Percentiles rank a stretch among this genome's conserved stretches.
Conservation (phyloP, 2,797 vertebrate species). For the Betta splendens region DNA sequence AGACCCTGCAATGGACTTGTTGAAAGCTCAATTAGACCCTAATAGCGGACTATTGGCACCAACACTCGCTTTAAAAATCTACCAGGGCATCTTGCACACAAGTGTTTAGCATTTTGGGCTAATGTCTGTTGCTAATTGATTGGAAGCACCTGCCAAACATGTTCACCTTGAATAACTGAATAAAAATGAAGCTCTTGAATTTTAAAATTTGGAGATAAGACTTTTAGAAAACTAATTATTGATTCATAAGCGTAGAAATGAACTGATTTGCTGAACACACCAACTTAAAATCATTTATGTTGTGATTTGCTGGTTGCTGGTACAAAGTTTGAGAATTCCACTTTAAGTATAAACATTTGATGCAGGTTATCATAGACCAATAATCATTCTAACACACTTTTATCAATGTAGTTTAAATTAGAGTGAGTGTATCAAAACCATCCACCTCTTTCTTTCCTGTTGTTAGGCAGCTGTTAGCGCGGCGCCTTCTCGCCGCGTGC, state of each 20-base stretch:
- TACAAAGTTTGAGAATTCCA: too few species aligned
- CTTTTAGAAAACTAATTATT: too few species aligned
- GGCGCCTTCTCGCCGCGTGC: background rate
- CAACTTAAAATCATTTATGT: too few species aligned
- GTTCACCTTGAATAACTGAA: background rate
- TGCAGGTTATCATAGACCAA: too few species aligned
- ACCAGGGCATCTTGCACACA: background rate
- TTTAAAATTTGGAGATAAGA: background rate
- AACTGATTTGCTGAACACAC: too few species aligned
- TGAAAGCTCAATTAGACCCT: conserved; percentile 12
- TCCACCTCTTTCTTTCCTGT: background rate
- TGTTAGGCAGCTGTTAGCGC: conserved; percentile 1
- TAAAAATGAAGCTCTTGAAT: background rate
- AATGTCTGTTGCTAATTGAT: background rate
- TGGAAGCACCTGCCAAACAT: background rate
- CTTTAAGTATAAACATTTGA: too few species aligned
- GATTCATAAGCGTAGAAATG: background rate
- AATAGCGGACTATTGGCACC: conserved; percentile 4
- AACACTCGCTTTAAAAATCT: conserved; percentile 12
- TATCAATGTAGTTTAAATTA: too few species aligned
- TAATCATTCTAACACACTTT: too few species aligned
- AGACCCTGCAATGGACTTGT: background rate
- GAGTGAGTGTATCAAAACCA: too few species aligned
- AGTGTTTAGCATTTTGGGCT: background rate
- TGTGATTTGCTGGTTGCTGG: too few species aligned